Base-by-base conservation (phyloP, 2,797 vertebrate species). In the Periophthalmus magnuspinnatus region DNA sequence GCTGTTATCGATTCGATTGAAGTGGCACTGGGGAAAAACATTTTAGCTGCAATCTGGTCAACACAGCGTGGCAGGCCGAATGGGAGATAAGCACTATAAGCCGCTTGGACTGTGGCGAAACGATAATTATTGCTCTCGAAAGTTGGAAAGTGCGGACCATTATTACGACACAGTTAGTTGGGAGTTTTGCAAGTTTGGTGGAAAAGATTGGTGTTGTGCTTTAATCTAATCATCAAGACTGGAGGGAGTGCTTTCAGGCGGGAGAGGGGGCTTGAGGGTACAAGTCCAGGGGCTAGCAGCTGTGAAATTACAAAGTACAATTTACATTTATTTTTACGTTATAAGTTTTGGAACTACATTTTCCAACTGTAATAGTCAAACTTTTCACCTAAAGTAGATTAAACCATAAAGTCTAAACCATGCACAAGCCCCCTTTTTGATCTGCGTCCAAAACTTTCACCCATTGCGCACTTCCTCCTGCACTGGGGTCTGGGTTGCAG, bases 1-100 rank as follows among this genome's bases (percentile, higher is more conserved):
- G 69, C 74, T 70, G 77, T 87, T 87, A 90, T 90, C 75, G 83
- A 90, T 89, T 88, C 47, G n/a, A 88, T 85, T 88, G 84, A 83
- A 91, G 86, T 82, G 79, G 82, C 75, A 67, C 74, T 48, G 74
- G 79, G 76, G 55, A 79, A 78, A 83, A 84, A 75, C 82, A 78
- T 74, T 85, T 83, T 81, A 73, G 75, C 34, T 14, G 54, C 80
- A 82, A 84, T 88, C 82, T 80, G 79, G 87, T 84, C 87, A 92
- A 90, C 84, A 75, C 77, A 89, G 83, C 83, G 69, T 81, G 82
- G 83, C 85, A 74, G 83, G 84, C 77, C 78, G 67, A 85, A 79
- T 69, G 73, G 74, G 76, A 84, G 91, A 90, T 86, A 89, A 90
- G 85, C 78, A 47, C 77, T 77, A 22, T 38, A 74, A 85, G 80